Evolutionary conservation across 1,140 invertebrate species (phyloP), one percentile per base, ranked within the genome.

Genomic region (Brachionus rubens): DNA sequence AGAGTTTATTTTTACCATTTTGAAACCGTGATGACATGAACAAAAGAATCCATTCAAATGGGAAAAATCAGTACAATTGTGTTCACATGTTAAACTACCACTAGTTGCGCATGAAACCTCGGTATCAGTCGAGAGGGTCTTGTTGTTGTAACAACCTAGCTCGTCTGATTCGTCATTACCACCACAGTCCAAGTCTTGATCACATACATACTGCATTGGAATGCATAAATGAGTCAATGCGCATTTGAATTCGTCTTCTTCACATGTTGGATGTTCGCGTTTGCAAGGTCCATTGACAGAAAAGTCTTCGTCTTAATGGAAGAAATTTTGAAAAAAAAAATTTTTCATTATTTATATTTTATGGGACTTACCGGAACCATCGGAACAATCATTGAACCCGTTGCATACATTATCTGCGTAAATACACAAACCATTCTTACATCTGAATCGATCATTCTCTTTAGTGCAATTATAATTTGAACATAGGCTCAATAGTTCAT

Each of bases 381-480:
- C 81, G 77, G 76, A 80, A 75, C 83, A 84, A 76, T 84, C 93
- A 70, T 87, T 86, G 41, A 89, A 82, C 79, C 81, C 82, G 81
- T 97, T 94, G 82, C 95, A 98, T 79, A 92, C 92, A 94, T 96
- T 99, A 48, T 92, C 91, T 30, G 91, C 89, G n/a, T 96, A 88
- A 70, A 98, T 95, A 83, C 96, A 98, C 89, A 81, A 91, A 1
- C 94, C 94, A 24, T 77, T 77, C 7, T 33, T 46, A 78, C 84
- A 85, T 75, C 80, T 77, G 56, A 81, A 82, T 77, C 83, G 81
- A 24, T 81, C 67, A 26, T 56, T 54, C 28, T 62, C 41, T 72
- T 65, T 65, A 3, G 59, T 9, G 26, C 59, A 65, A 28, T 65
- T 65, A 41, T 65, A 65, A 50, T 16, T 50, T 14, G 67, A 48